Conservation (phyloP, 2,797 vertebrate species). For the Zalophus californianus region DNA sequence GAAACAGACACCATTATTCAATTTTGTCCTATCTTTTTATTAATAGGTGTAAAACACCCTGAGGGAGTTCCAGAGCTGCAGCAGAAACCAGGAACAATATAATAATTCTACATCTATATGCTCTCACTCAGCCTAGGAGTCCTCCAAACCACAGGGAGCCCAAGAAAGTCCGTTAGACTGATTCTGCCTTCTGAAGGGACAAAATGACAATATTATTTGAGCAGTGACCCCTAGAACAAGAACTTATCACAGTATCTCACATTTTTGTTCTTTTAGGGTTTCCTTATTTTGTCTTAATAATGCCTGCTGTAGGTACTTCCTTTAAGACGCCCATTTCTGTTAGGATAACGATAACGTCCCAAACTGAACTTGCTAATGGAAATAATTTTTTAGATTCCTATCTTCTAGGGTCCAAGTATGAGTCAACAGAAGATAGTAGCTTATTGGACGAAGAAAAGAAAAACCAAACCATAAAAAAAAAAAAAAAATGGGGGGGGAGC, state of each 20-base stretch:
- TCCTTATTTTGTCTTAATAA: neutral
- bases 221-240: neutral
- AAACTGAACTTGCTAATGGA: neutral
- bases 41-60: conserved; percentile 74
- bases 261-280: neutral
- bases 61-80: conserved; percentile 37
- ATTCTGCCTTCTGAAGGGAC: neutral
- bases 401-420: neutral
- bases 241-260: neutral
- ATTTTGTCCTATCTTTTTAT: conserved; percentile 81
- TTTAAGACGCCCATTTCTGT: neutral
- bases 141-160: neutral
- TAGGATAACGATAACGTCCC: neutral
- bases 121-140: neutral
- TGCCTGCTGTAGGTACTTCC: neutral
- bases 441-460: neutral
- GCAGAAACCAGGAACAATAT: conserved; percentile 59
- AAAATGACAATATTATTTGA: neutral
- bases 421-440: neutral
- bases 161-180: neutral
- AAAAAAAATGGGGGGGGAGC: neutral
- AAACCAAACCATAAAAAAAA: neutral
- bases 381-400: neutral
- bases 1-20: conserved; percentile 82
- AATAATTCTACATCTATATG: conserved; percentile 4